phyloP scores from a whole-genome alignment of 35 echinoderm and acorn worm species.

The Patiria miniata region DNA sequence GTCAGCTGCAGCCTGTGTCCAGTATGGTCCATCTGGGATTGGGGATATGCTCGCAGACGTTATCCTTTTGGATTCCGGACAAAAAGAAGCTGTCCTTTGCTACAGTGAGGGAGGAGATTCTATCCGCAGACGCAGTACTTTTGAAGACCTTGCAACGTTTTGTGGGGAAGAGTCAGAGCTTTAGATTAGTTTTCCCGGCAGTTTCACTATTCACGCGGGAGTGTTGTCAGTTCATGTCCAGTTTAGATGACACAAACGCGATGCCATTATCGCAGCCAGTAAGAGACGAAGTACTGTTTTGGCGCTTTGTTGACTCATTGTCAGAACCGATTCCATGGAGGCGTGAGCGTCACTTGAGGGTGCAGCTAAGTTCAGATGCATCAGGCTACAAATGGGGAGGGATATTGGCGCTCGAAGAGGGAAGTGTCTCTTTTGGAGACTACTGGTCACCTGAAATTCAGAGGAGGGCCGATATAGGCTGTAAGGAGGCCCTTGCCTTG shows the following conservation, averaged over 20 bases:
- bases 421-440: slow-evolving; percentile 7
- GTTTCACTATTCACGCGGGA: neutral
- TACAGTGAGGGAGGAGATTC: neutral
- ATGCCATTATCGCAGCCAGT: neutral
- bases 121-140: neutral
- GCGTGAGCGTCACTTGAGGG: neutral
- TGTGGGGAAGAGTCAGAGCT: neutral
- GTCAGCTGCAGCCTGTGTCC: too few species aligned
- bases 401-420: neutral
- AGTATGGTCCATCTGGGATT: neutral
- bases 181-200: neutral
- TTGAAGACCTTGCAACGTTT: neutral
- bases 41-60: neutral
- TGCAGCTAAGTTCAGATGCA: neutral
- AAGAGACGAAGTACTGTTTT: neutral
- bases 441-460: neutral
- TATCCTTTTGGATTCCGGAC: neutral
- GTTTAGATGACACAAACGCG: neutral
- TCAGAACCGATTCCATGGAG: neutral
- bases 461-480: neutral
- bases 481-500: neutral
- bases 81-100: neutral
- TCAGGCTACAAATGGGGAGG: too few species aligned
- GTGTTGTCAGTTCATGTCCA: neutral
- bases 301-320: neutral